These are phyloP conservation scores for Rhinophrynus dorsalis DNA, from an alignment of 2,797 vertebrate species.

Conservation along the genomic window DNA sequence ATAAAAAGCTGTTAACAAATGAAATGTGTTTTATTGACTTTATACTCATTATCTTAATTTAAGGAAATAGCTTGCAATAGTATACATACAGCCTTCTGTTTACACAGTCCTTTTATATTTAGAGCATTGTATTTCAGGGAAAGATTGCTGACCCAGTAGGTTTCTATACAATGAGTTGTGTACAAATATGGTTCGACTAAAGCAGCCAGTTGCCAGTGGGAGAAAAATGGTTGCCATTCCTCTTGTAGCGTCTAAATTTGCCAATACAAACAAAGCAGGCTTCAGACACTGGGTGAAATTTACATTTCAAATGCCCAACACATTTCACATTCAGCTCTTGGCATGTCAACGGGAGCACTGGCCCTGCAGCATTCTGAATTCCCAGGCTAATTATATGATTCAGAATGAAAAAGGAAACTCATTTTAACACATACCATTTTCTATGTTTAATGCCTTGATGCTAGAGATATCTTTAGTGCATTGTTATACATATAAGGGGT, in stretches of 20 bases:
- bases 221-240: background rate
- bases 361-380: background rate
- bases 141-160: background rate
- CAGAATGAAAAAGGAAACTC: too few relatives aligned
- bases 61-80: conserved; percentile 50
- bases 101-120: conserved; percentile 37
- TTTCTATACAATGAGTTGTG: background rate
- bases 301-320: background rate
- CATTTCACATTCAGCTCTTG: background rate
- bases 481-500: too few relatives aligned
- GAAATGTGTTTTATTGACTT: conserved; percentile 62
- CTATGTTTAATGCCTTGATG: background rate
- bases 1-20: conserved; percentile 59
- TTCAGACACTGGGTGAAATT: background rate
- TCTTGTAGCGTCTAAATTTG: background rate
- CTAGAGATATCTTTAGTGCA: too few relatives aligned
- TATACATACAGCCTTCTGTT: background rate
- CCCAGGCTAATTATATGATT: too few relatives aligned
- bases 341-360: background rate
- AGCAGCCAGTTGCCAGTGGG: background rate
- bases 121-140: background rate
- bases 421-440: background rate
- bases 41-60: conserved; percentile 60
- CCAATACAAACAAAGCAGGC: background rate
- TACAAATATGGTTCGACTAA: background rate